These are phyloP conservation scores for Catharus bicknelli DNA, from an alignment of 2,113 vertebrate genomes.

Conservation along the genomic window DNA sequence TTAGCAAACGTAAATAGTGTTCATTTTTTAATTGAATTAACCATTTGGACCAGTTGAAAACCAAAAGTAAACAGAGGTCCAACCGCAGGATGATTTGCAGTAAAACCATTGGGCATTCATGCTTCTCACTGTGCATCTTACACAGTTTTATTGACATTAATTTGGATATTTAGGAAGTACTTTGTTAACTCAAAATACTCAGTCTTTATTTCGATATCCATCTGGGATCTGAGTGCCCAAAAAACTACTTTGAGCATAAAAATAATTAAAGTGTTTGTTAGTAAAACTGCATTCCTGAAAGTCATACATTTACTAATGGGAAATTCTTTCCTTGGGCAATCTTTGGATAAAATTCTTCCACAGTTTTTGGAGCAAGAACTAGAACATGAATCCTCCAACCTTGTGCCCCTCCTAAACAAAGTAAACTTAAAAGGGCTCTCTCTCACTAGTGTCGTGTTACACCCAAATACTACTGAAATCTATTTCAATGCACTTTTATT, in stretches of 20 bases:
- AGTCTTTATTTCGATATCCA: neutral
- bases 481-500: neutral
- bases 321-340: neutral
- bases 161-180: neutral
- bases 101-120: neutral
- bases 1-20: neutral
- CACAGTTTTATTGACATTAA: neutral
- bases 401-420: neutral
- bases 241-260: neutral
- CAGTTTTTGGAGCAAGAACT: neutral
- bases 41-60: neutral
- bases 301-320: neutral
- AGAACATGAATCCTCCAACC: neutral
- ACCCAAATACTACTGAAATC: neutral
- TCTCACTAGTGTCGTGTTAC: neutral
- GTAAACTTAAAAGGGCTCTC: neutral
- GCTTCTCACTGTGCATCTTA: neutral
- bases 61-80: neutral
- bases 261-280: neutral
- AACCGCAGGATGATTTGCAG: neutral
- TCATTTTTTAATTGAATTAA: neutral
- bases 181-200: neutral
- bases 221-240: neutral
- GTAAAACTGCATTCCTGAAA: neutral
- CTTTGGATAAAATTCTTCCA: neutral